Percentiles rank a stretch among this genome's conserved stretches.
Evolutionary conservation across 2,113 vertebrate species (phyloP).

Genomic region (Pterocles burchelli): DNA sequence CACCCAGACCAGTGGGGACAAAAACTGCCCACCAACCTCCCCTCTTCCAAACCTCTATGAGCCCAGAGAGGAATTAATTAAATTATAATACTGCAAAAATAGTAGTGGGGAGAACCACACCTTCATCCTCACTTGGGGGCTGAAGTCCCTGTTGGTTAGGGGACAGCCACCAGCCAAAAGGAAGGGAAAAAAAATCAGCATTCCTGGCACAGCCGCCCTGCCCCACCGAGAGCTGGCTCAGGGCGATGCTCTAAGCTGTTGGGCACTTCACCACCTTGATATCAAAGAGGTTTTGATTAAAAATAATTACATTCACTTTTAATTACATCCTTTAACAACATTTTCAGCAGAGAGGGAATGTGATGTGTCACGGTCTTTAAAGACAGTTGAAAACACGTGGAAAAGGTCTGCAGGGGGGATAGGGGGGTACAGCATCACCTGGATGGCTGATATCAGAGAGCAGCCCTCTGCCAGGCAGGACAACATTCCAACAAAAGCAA

Average conservation of each 20-base stretch:
- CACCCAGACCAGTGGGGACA: not conserved
- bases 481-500: too few relatives aligned
- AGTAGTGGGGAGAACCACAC: rapidly evolving
- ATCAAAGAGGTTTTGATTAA: slow-evolving; percentile 23
- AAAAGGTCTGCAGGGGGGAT: not conserved
- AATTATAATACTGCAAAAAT: rapidly evolving
- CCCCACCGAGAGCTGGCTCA: not conserved
- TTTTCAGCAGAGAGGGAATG: not conserved
- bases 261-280: not conserved
- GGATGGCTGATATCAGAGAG: not conserved
- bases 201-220: not conserved
- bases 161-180: not conserved
- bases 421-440: not conserved
- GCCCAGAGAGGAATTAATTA: not conserved
- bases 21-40: not conserved
- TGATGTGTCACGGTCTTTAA: not conserved
- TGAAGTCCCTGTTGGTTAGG: not conserved
- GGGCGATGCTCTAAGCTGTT: not conserved
- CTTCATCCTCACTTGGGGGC: not conserved
- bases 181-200: not conserved
- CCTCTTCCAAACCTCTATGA: not conserved
- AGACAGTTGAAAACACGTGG: not conserved
- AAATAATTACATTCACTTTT: slow-evolving; percentile 30
- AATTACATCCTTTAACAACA: slow-evolving; percentile 3
- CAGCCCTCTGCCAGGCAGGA: too few relatives aligned